Evolutionary conservation across 2,888 invertebrate species (phyloP).

Genomic region (Scaptomyza polygonia): DNA sequence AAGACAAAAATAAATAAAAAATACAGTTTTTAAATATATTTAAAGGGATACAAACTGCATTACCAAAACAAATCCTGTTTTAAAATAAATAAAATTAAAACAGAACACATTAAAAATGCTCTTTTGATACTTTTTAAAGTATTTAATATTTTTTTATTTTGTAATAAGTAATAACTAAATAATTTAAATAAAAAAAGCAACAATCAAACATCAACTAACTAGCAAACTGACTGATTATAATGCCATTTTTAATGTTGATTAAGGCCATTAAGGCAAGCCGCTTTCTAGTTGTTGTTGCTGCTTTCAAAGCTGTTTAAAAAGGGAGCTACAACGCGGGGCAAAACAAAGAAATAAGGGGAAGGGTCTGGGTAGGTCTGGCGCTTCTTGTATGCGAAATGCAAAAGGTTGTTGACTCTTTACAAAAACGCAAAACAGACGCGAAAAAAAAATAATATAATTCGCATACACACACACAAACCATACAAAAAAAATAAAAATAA

Average conservation of each 20-base stretch:
- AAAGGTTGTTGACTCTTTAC: slow-evolving; percentile 77
- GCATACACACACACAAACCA: slow-evolving; percentile 45
- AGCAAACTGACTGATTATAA: slow-evolving; percentile 40
- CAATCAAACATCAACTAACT: slow-evolving; percentile 9
- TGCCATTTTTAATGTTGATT: slow-evolving; percentile 66
- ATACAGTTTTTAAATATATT: slow-evolving; percentile 11
- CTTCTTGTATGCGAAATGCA: slow-evolving; percentile 66
- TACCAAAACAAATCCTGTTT: too few relatives aligned
- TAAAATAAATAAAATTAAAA: too few relatives aligned
- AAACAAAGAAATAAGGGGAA: neutral
- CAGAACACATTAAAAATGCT: too few relatives aligned
- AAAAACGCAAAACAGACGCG: slow-evolving; percentile 69
- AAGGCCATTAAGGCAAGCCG: slow-evolving; percentile 61
- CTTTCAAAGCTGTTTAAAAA: slow-evolving; percentile 22
- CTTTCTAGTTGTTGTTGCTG: slow-evolving; percentile 58
- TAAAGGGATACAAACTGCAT: slow-evolving; percentile 7
- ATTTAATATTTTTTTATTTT: too few relatives aligned
- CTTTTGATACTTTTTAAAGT: too few relatives aligned
- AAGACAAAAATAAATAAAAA: slow-evolving; percentile 4
- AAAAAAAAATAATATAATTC: slow-evolving; percentile 63
- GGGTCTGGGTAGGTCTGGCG: slow-evolving; percentile 42
- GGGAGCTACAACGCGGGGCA: slow-evolving; percentile 37
- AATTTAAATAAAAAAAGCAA: neutral
- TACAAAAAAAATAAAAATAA: slow-evolving; percentile 14
- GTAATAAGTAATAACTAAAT: too few relatives aligned